These are phyloP conservation scores for Emys orbicularis DNA, from an alignment of 2,797 vertebrate species.

Conservation along the genomic window DNA sequence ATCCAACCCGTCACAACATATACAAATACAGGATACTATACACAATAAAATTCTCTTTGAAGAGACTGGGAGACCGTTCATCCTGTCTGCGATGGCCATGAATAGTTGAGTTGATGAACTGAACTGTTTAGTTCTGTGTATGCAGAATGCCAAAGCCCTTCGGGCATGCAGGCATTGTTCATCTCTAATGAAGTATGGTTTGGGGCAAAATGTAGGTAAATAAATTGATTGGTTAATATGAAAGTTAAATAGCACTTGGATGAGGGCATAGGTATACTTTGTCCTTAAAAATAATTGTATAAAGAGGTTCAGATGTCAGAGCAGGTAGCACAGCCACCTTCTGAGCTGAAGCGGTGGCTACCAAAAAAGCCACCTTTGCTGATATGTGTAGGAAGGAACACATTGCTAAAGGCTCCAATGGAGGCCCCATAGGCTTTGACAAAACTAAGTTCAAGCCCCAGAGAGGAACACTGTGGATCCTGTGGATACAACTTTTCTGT, in stretches of 20 bases:
- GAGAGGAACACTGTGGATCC: no score
- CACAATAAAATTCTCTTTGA: background rate
- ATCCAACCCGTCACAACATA: no score
- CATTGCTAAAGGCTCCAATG: no score
- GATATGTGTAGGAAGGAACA: no score
- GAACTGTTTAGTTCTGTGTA: background rate
- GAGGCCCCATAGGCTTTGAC: no score
- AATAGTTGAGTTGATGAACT: background rate
- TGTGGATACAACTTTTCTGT: no score
- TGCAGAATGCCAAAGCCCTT: background rate
- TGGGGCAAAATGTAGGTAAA: background rate
- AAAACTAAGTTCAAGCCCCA: no score
- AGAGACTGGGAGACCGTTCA: no score
- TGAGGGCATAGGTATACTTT: background rate
- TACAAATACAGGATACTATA: background rate
- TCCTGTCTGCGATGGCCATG: no score
- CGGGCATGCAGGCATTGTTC: background rate
- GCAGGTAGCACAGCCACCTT: background rate
- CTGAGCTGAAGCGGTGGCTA: background rate
- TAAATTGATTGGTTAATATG: background rate
- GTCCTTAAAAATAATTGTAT: background rate
- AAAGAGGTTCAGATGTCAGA: background rate
- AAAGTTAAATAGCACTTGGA: background rate
- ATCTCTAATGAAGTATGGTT: background rate
- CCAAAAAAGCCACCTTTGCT: no score